Evolutionary conservation across 2,797 vertebrate species (phyloP).

Genomic region (Austrolebias charrua): DNA sequence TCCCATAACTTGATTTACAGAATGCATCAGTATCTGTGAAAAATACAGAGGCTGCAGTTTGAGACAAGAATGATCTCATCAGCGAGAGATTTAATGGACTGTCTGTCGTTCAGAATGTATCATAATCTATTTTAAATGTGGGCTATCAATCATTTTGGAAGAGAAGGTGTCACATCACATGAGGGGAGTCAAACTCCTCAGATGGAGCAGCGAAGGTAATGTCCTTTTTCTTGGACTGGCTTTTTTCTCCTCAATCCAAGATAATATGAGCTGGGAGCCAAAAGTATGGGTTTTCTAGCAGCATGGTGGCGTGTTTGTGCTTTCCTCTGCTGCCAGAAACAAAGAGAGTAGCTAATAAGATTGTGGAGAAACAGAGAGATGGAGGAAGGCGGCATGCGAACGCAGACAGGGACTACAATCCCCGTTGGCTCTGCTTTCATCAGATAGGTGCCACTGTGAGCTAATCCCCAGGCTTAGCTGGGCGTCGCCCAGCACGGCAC

Average conservation of each 20-base stretch:
- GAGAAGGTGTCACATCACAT: conserved; percentile 32
- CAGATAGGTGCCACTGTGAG: conserved; percentile 63
- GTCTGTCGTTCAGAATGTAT: conserved; percentile 29
- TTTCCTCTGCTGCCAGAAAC: conserved; percentile 65
- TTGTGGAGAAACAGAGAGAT: conserved; percentile 15
- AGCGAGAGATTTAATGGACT: conserved; percentile 34
- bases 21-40: neutral
- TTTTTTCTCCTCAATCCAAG: conserved; percentile 38
- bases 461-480: conserved; percentile 69
- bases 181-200: conserved; percentile 37
- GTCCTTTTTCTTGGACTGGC: conserved; percentile 46
- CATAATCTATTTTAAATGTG: conserved; percentile 48
- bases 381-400: conserved; percentile 25
- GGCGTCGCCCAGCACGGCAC: conserved; percentile 62
- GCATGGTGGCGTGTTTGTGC: conserved; percentile 63
- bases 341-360: conserved; percentile 54
- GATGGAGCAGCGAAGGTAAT: conserved; percentile 49
- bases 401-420: conserved; percentile 46
- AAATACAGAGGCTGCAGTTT: neutral
- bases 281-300: conserved; percentile 57
- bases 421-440: conserved; percentile 55
- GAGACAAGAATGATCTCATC: conserved; percentile 22
- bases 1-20: neutral
- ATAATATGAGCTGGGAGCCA: conserved; percentile 40
- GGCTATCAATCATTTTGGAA: conserved; percentile 26